Evolutionary conservation across 2,888 invertebrate species (phyloP), one percentile per base, ranked within the genome.

Genomic region (Zhuqinia jingwanae): DNA sequence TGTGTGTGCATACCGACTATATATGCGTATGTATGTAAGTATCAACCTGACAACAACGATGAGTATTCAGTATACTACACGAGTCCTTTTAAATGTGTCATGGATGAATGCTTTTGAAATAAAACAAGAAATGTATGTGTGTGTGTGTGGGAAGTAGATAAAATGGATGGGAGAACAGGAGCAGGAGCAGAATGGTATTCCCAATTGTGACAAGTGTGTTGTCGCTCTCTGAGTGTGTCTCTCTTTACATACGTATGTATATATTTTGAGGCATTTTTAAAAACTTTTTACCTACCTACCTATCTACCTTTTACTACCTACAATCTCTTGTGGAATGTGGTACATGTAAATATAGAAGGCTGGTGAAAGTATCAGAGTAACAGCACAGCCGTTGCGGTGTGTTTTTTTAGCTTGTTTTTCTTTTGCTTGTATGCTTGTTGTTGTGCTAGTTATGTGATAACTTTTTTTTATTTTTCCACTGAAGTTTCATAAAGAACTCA

Each of bases 401-500:
- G n/a, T n/a, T n/a, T n/a, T n/a, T n/a, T n/a, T n/a, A 36, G 36
- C 36, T 36, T 36, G 36, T 36, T 36, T 36, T 36, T n/a, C n/a
- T n/a, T n/a, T n/a, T 8, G n/a, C 3, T 68, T 45, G 45, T 13
- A 45, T 68, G 45, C 45, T 13, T 68, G 42, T 68, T 70, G 70
- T 70, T 70, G 47, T 50, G 25, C 47, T 70, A 47, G n/a, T 6
- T 8, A 36, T 36, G 36, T 3, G 8, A 8, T 36, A 47, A 47
- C 47, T 47, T 47, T 70, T 68, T 36, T 70, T 70, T 70, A 45
- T 47, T 70, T 70, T 70, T 70, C 70, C n/a, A 25, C 2, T 56
- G 56, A 75, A 56, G 75, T 75, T 36, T 68, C 79, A 80, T 80
- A 80, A 80, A 80, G 79, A 68, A 80, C 68, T 80, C 79, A 80